Evolutionary conservation across 1,140 invertebrate species (phyloP), one percentile per base, ranked within the genome.

Genomic region (Calephelis virginiensis): DNA sequence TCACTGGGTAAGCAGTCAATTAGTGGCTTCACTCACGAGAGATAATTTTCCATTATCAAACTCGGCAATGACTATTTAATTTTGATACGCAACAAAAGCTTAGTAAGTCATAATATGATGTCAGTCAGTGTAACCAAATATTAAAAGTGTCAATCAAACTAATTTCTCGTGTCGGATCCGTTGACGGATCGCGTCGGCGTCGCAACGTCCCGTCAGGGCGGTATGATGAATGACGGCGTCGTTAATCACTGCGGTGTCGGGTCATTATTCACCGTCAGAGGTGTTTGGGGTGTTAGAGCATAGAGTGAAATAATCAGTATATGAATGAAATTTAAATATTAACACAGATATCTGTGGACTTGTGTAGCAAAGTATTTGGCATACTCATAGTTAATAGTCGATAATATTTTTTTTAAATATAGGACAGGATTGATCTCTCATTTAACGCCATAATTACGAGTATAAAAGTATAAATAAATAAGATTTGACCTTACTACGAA

Each of bases 231-330:
- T 86, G 82, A 75, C 69, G 68, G 73, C 72, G 74, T 81, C 78
- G 78, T 83, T 85, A 85, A 87, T 87, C 85, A 85, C 84, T 77
- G 80, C 80, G 78, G 71, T 75, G 71, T 65, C 69, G 66, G 76
- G 68, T 84, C 84, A 85, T 86, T 82, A 85, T 77, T 86, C 82
- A 86, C 77, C 77, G 82, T 84, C 81, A 79, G 68, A 68, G 72
- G 68, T 68, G 68, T 71, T 64, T 63, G 63, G 63, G 69, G 68
- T 71, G 67, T 70, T 70, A 67, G 64, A 28, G 37, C 67, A 56
- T 40, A 75, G 73, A 11, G 65, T 43, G 11, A 11, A 43, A 3
- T 17, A 45, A 64, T 62, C 49, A 56, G 63, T 59, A 46, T 37
- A 1, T 28, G 14, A 10, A n/a, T 46, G 11, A 8, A 46, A 9